Evolutionary conservation across 2,113 vertebrate species (phyloP).

Genomic region (Pholis gunnellus): DNA sequence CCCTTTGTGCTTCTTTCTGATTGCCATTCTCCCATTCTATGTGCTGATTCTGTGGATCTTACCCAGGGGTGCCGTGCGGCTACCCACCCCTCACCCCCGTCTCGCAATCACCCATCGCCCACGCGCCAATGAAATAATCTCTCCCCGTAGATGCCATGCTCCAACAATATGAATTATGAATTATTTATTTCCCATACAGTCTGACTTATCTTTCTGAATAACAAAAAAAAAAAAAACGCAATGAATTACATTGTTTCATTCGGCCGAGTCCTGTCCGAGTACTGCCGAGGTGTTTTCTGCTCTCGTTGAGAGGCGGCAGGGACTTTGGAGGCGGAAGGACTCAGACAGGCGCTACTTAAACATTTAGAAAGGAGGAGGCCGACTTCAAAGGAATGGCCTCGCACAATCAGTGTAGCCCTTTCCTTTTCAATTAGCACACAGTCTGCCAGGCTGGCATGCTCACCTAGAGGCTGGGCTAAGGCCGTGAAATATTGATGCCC

Average conservation of each 20-base stretch:
- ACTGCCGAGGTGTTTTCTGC: slow-evolving; percentile 32
- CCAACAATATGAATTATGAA: slow-evolving; percentile 55
- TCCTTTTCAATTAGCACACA: slow-evolving; percentile 77
- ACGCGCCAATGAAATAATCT: slow-evolving; percentile 65
- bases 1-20: slow-evolving; percentile 9
- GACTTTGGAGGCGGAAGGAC: slow-evolving; percentile 45
- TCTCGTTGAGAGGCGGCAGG: slow-evolving; percentile 46
- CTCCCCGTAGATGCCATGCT: slow-evolving; percentile 49
- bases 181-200: slow-evolving; percentile 51
- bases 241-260: slow-evolving; percentile 34
- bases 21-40: slow-evolving; percentile 16
- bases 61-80: slow-evolving; percentile 49
- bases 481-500: slow-evolving; percentile 78
- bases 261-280: not conserved
- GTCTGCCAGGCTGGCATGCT: slow-evolving; percentile 66
- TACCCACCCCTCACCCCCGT: not conserved
- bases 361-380: slow-evolving; percentile 77
- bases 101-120: slow-evolving; percentile 45
- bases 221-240: not conserved
- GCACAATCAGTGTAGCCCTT: slow-evolving; percentile 76
- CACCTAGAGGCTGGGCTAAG: slow-evolving; percentile 62
- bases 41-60: slow-evolving; percentile 35
- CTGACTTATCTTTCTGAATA: slow-evolving; percentile 28
- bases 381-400: slow-evolving; percentile 76
- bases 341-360: slow-evolving; percentile 74